phyloP scores from a whole-genome alignment of 1,140 invertebrate genomes.

The Eubasilissa regina region DNA sequence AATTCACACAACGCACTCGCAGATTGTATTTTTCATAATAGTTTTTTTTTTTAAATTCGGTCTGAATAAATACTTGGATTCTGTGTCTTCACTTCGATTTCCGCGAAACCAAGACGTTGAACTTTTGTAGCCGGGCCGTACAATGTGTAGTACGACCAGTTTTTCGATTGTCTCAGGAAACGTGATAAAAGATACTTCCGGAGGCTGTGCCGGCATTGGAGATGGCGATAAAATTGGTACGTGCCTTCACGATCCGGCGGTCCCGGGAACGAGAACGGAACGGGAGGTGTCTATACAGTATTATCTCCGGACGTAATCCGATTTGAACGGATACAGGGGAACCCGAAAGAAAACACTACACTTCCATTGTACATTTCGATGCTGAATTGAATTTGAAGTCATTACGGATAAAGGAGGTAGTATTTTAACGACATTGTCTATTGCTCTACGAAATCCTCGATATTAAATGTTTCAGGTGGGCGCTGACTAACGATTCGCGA shows the following conservation, averaged over 20 bases:
- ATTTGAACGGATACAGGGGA: conserved; percentile 52
- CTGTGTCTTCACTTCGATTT: not conserved
- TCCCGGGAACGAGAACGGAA: conserved; percentile 38
- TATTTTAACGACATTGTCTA: conserved; percentile 8
- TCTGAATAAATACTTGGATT: not conserved
- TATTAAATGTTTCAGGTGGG: not conserved
- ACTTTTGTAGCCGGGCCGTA: conserved; percentile 4
- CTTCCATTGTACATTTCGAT: conserved; percentile 34
- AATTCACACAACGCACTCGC: too few species aligned
- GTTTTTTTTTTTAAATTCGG: not conserved
- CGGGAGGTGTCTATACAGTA: conserved; percentile 50
- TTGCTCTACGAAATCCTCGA: not conserved
- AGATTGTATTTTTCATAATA: too few species aligned
- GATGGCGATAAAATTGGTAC: conserved; percentile 60
- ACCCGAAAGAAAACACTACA: conserved; percentile 36
- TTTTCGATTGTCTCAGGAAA: conserved; percentile 58
- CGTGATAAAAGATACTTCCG: conserved; percentile 59
- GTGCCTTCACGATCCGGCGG: conserved; percentile 52
- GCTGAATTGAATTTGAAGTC: conserved; percentile 40
- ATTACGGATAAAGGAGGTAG: conserved; percentile 22
- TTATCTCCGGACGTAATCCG: conserved; percentile 57
- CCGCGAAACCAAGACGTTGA: not conserved
- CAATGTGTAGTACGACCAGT: conserved; percentile 39
- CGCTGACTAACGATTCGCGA: not conserved
- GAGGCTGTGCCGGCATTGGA: conserved; percentile 51